A percentile compares a stretch with the other conserved stretches of the same genome.
phyloP scores from a whole-genome alignment of 1,140 invertebrate genomes.

The Drosophila nigromelanica region DNA sequence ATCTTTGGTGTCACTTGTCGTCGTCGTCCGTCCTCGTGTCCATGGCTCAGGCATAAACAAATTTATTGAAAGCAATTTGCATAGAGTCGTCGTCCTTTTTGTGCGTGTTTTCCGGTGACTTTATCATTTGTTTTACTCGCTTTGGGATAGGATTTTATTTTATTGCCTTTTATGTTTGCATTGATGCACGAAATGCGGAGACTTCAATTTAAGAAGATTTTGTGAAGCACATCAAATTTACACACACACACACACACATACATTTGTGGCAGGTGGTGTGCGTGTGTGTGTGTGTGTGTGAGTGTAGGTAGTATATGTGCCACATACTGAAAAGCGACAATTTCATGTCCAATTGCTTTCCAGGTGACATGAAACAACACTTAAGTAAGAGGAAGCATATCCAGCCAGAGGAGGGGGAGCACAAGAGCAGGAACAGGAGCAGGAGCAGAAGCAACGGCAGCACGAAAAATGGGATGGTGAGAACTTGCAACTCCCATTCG shows the following conservation, averaged over 20 bases:
- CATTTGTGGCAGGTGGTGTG: not conserved
- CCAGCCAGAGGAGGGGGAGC: constrained; percentile 4
- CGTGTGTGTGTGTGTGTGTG: constrained; percentile 9
- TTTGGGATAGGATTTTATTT: constrained; percentile 73
- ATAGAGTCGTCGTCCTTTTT: constrained; percentile 63
- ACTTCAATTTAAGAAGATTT: constrained; percentile 74
- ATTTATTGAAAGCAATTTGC: constrained; percentile 83
- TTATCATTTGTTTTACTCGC: constrained; percentile 64
- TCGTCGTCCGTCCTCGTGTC: constrained; percentile 7
- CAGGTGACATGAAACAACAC: constrained; percentile 84
- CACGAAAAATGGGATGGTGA: constrained; percentile 6
- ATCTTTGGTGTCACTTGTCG: constrained; percentile 67
- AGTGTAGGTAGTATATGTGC: constrained; percentile 46
- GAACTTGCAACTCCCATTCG: constrained; percentile 60
- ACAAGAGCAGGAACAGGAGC: constrained; percentile 4
- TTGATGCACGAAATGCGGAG: constrained; percentile 37
- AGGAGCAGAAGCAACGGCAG: constrained; percentile 1
- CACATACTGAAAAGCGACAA: constrained; percentile 80
- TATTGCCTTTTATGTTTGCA: constrained; percentile 56
- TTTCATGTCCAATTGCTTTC: constrained; percentile 84
- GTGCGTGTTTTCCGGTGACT: constrained; percentile 57
- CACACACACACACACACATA: constrained; percentile 6
- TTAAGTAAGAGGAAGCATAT: constrained; percentile 75
- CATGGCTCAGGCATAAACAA: constrained; percentile 52
- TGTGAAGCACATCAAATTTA: constrained; percentile 39